Conservation (phyloP, 2,113 vertebrate species). For the Hucho hucho region DNA sequence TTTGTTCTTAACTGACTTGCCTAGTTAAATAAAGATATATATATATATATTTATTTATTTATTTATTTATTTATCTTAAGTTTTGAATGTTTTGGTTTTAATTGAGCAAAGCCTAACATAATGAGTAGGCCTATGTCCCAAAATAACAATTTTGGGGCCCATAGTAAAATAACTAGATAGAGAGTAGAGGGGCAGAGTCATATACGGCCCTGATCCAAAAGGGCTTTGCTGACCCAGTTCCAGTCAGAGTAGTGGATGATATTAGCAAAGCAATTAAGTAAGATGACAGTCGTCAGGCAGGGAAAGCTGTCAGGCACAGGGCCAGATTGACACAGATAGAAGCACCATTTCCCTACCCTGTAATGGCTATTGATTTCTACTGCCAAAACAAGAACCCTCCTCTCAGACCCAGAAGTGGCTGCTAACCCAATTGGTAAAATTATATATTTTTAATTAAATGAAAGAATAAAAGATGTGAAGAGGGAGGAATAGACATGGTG, state of each 20-base stretch:
- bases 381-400: constrained; percentile 56
- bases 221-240: constrained; percentile 68
- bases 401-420: constrained; percentile 27
- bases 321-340: constrained; percentile 56
- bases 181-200: constrained; percentile 42
- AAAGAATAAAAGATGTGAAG: not conserved
- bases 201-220: constrained; percentile 45
- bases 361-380: constrained; percentile 71
- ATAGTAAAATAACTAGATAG: too few species aligned
- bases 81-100: constrained; percentile 29
- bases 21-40: too few species aligned
- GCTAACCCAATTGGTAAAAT: constrained; percentile 34
- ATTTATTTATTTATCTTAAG: not conserved
- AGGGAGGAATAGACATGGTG: not conserved
- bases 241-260: constrained; percentile 62
- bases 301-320: constrained; percentile 62
- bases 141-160: too few species aligned
- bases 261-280: constrained; percentile 75
- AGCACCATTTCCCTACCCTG: constrained; percentile 28
- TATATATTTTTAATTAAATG: not conserved
- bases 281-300: constrained; percentile 70
- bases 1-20: too few species aligned
- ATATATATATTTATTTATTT: too few species aligned
- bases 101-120: constrained; percentile 29
- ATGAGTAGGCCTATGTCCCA: too few species aligned